A percentile compares a stretch with the other conserved stretches of the same genome.
Evolutionary conservation across 2,113 vertebrate species (phyloP).

Genomic region (Tyto alba): DNA sequence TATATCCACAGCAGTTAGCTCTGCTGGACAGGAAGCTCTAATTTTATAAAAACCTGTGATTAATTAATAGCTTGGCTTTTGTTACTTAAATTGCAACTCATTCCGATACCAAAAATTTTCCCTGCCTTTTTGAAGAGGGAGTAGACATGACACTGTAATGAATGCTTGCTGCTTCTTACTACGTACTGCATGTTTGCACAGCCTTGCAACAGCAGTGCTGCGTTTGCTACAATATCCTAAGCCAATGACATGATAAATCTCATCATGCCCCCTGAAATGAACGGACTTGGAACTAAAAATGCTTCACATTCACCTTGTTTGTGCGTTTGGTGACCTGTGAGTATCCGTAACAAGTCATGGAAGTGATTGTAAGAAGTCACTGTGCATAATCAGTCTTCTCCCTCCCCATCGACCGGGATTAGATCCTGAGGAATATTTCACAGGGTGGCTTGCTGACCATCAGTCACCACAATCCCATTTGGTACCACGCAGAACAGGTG

Average conservation of each 20-base stretch:
- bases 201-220: not conserved
- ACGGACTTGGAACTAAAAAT: not conserved
- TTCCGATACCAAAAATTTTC: not conserved
- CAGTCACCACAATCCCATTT: not conserved
- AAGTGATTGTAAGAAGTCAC: not conserved
- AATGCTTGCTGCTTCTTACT: not conserved
- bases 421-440: not conserved
- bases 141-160: rapidly evolving
- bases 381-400: not conserved
- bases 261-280: not conserved
- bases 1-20: conserved; percentile 18
- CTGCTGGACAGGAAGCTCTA: conserved; percentile 16
- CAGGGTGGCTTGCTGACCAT: not conserved
- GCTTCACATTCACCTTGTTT: not conserved
- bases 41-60: not conserved
- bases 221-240: rapidly evolving
- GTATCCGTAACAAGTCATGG: not conserved
- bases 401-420: not conserved
- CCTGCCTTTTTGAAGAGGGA: not conserved
- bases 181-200: not conserved
- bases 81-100: not conserved
- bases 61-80: conserved; percentile 15
- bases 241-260: not conserved
- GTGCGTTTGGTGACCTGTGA: not conserved
- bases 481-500: not conserved